Base-by-base conservation (phyloP, 2,797 vertebrate species). In the Petrocephalus sullivani region DNA sequence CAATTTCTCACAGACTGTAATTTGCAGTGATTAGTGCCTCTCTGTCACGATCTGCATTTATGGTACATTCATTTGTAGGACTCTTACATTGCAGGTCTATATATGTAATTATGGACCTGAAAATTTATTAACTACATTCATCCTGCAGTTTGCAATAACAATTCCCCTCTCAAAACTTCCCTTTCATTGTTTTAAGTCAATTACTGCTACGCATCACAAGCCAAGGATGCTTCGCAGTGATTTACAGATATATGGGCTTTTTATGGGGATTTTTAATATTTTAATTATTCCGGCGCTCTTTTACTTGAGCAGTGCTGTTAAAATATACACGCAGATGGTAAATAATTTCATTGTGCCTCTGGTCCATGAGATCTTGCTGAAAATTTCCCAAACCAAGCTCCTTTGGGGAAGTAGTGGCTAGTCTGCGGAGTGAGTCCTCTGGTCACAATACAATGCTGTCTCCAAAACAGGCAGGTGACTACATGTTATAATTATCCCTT, bases 11-110 rank as follows among this genome's bases (percentile, higher is more conserved):
- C 49, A 53, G 46, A 9, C 46, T 28, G 81, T 54, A 83, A 54
- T 83, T 83, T 83, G 81, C 81, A 21, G 49, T 83, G 81, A 83
- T 83, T 83, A 83, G 54, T 83, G 81, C 3, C 46, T 51, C 81
- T 54, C 51, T 83, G 81, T 83, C 81, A 83, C 21, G 81, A 83
- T 54, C 51, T 83, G 81, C n/a, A 10, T 23, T 83, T 83, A 53
- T 83, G 81, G 49, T 54, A 28, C 49, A 83, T 51, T 83, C 51
- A 54, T 54, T 83, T 83, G 49, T 54, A 54, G 81, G 10, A 28
- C n/a, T 83, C 21, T 54, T 28, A 83, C 46, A 83, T 83, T 83
- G 46, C 21, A 83, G 28, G 46, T 12, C 4, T 21, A 83, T 19
- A 49, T 54, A 54, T 54, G 81, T 83, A 83, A 83, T 83, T 83